Conservation (phyloP, 2,888 invertebrate genomes). For the Xylocampa areola region DNA sequence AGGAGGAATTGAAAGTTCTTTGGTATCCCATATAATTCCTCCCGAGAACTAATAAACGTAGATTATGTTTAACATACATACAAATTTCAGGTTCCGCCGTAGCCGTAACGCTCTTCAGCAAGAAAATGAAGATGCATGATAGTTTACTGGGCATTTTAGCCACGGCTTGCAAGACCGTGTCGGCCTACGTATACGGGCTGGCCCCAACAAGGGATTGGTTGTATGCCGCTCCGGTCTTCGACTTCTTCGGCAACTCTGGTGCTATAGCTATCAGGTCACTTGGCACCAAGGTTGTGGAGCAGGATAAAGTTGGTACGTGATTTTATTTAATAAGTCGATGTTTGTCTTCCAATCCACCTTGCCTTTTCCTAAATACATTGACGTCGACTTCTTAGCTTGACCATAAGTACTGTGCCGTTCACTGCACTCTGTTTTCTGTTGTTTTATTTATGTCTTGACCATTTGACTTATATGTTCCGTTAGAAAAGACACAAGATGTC, state of each 20-base stretch:
- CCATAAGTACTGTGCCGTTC: too few relatives aligned
- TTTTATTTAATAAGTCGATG: neutral
- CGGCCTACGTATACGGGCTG: conserved; percentile 80
- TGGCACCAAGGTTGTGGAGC: conserved; percentile 88
- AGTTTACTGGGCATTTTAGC: conserved; percentile 83
- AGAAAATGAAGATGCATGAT: conserved; percentile 83
- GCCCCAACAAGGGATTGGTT: conserved; percentile 81
- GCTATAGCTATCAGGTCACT: conserved; percentile 88
- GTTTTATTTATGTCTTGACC: too few relatives aligned
- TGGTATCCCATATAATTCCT: too few relatives aligned
- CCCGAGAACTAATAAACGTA: too few relatives aligned
- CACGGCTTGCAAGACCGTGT: conserved; percentile 80
- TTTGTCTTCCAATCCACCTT: too few relatives aligned
- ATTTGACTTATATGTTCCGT: too few relatives aligned
- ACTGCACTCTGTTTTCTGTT: too few relatives aligned
- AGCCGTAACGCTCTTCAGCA: conserved; percentile 84
- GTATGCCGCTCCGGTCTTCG: conserved; percentile 82
- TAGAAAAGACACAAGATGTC: too few relatives aligned
- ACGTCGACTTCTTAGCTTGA: too few relatives aligned
- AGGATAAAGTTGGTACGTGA: conserved; percentile 84
- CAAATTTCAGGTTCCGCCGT: conserved; percentile 79
- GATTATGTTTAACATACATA: too few relatives aligned
- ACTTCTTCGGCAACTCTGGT: conserved; percentile 88
- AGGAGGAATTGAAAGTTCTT: too few relatives aligned
- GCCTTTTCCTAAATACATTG: too few relatives aligned